A percentile compares a stretch with the other conserved stretches of the same genome.
phyloP scores from a whole-genome alignment of 2,113 vertebrate species.

The Microcebus tavaratra region DNA sequence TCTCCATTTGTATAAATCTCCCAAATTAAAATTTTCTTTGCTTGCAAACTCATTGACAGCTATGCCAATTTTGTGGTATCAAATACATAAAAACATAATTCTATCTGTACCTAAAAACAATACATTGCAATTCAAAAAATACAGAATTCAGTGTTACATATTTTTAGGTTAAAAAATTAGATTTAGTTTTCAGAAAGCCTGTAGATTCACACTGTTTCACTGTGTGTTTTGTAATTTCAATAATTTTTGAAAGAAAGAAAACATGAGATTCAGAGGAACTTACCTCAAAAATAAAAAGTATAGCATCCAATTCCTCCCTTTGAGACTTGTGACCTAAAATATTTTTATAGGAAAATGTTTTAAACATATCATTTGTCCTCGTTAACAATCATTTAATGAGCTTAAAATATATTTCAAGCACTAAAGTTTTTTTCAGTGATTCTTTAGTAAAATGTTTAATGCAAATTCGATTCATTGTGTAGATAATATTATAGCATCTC shows the following conservation, averaged over 20 bases:
- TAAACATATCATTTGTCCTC: conserved; percentile 59
- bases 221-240: conserved; percentile 12
- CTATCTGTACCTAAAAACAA: conserved; percentile 27
- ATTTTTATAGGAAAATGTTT: conserved; percentile 70
- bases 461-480: neutral
- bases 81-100: conserved; percentile 45
- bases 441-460: conserved; percentile 16
- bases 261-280: conserved; percentile 57
- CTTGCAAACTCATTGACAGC: neutral
- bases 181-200: neutral
- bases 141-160: neutral
- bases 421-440: neutral
- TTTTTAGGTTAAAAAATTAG: conserved; percentile 43
- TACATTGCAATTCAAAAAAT: neutral
- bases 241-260: neutral
- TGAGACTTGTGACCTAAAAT: conserved; percentile 97
- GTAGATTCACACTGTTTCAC: neutral
- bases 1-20: neutral
- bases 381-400: conserved; percentile 43
- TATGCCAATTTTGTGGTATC: neutral
- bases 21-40: conserved; percentile 8
- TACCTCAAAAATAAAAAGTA: conserved; percentile 99
- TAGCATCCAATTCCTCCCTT: conserved; percentile 98
- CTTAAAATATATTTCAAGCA: conserved; percentile 26
- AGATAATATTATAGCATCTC: neutral